Base-by-base conservation (phyloP, 2,797 vertebrate genomes). In the Lagocephalus sceleratus region DNA sequence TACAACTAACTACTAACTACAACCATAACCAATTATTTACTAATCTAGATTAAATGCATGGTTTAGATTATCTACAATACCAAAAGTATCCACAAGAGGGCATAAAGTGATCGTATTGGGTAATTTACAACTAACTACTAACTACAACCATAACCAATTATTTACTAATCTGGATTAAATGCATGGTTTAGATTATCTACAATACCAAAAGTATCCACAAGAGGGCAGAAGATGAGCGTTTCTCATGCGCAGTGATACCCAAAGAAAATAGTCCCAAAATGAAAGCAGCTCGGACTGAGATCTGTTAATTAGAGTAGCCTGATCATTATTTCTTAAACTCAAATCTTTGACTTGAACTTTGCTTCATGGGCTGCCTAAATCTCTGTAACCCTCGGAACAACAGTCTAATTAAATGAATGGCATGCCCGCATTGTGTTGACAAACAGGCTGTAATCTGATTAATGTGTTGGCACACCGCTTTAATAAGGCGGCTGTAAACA, bases 31-130 rank as follows among this genome's bases (percentile, higher is more conserved):
- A 25, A 4, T 25, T 25, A 25, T 25, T 35, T 35, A 4, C 9
- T 14, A 35, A 35, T 35, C 32, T 35, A 10, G 26, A 35, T 14
- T 35, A 12, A 35, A 12, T 35, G 12, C 14, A 14, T 35, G 32
- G 32, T 35, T 35, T 2, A 9, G 12, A 10, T 14, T 2, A 40
- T 5, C 9, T 42, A 17, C 17, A 76, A 12, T 80, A 14, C 51
- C 59, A 17, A 14, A 1, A 44, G n/a, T 3, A 0, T 55, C 53
- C 78, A 77, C 52, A 29, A n/a, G 76, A 51, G 62, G 71, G 71
- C 51, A 72, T 5, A 38, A 14, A 5, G 5, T 6, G n/a, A 40
- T 8, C 16, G 15, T 35, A n/a, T n/a, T n/a, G n/a, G 23, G 23
- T 25, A 25, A 25, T 25, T 25, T 25, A 25, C 7, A 25, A 7